Evolutionary conservation across 2,888 invertebrate species (phyloP), one percentile per base, ranked within the genome.

Genomic region (Ennomos fuscantarius): DNA sequence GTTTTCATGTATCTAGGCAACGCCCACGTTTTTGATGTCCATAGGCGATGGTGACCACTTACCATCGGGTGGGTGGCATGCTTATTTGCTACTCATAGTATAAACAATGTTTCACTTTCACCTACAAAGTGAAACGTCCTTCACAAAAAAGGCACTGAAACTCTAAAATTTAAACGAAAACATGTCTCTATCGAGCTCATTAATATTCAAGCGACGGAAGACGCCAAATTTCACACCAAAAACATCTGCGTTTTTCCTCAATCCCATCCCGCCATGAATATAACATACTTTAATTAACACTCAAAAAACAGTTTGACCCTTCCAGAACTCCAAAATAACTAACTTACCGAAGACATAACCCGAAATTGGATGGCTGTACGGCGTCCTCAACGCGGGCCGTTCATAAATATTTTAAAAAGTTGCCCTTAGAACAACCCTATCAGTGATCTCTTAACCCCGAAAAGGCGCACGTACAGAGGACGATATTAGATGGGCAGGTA

Each of bases 351-450:
- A 89, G 84, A 85, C 89, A 91, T 92, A 91, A 92, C 85, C 83
- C 82, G 87, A 91, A 92, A 92, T 92, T 92, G 92, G 91, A 92
- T 92, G 87, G 89, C 86, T 74, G 81, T 72, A 78, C 79, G 77
- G 78, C 82, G 49, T 81, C 83, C 78, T 81, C 84, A 79, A 79
- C 78, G 81, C 77, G 74, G 74, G 73, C 74, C 79, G 80, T 84
- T 89, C 89, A 87, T 92, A 92, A 92, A 91, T 92, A 92, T 90
- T 91, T 90, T 87, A 92, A 92, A 90, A 87, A 88, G 68, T 68
- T 65, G 62, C 77, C 79, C 80, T 77, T 78, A 79, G 68, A 86
- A 81, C 87, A 87, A 84, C 83, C 82, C 78, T 86, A 88, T 87
- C 87, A 76, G 76, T 86, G 86, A 87, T 84, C 86, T 85, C 79